Evolutionary conservation across 1,140 invertebrate species (phyloP).

Genomic region (Drosophila watanabei): DNA sequence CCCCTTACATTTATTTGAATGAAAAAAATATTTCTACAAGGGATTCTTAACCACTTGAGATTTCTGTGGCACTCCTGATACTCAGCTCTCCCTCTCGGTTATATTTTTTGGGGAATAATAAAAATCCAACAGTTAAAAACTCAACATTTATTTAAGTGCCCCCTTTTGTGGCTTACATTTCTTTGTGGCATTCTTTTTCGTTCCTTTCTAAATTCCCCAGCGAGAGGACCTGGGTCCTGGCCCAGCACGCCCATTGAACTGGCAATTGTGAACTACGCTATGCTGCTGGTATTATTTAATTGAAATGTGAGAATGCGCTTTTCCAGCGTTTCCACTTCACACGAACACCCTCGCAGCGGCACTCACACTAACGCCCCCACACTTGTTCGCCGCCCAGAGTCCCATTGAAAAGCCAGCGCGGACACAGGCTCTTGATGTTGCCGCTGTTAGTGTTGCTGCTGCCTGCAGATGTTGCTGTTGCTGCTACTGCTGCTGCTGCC

Average conservation of each 20-base stretch:
- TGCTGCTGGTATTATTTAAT: conserved; percentile 72
- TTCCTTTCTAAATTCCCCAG: conserved; percentile 14
- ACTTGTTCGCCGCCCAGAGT: conserved; percentile 56
- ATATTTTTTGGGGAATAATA: conserved; percentile 7
- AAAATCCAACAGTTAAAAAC: conserved; percentile 9
- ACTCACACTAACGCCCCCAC: conserved; percentile 39
- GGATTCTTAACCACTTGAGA: conserved; percentile 3
- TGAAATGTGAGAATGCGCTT: conserved; percentile 83
- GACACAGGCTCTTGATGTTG: conserved; percentile 34
- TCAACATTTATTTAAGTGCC: conserved; percentile 19
- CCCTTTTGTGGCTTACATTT: conserved; percentile 17
- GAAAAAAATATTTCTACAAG: background rate
- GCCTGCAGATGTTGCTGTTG: conserved; percentile 57
- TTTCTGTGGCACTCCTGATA: background rate
- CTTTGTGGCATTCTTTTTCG: background rate
- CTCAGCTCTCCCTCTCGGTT: background rate
- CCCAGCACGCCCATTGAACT: conserved; percentile 47
- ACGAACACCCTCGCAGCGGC: conserved; percentile 37
- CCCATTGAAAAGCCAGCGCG: conserved; percentile 62
- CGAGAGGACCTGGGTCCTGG: conserved; percentile 9
- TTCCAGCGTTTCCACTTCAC: conserved; percentile 65
- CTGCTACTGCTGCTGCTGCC: conserved; percentile 9
- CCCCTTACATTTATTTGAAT: background rate
- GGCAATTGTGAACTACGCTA: conserved; percentile 53
- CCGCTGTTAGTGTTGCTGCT: conserved; percentile 15